phyloP scores from a whole-genome alignment of 2,888 invertebrate genomes.

The Silvanus unidentatus region DNA sequence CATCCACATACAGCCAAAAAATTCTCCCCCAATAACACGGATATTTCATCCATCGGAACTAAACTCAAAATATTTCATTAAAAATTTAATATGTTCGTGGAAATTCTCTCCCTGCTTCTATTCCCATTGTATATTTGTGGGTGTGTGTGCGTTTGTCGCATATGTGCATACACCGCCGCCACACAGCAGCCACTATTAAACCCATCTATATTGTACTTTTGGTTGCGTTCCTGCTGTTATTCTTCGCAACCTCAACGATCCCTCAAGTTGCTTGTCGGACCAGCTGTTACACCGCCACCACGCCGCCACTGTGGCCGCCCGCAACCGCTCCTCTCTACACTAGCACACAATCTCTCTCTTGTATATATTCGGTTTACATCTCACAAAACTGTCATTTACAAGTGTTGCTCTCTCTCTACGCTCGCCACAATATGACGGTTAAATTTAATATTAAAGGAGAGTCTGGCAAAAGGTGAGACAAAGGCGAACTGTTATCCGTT shows the following conservation, averaged over 20 bases:
- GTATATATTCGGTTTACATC: slow-evolving; percentile 22
- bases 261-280: slow-evolving; percentile 31
- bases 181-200: too few species aligned
- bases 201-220: too few species aligned
- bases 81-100: slow-evolving; percentile 23
- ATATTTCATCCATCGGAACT: neutral
- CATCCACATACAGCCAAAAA: neutral
- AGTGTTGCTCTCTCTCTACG: slow-evolving; percentile 30
- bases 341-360: slow-evolving; percentile 13
- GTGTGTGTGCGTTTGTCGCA: neutral
- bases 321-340: slow-evolving; percentile 14
- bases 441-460: neutral
- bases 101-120: neutral
- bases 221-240: slow-evolving; percentile 2
- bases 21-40: slow-evolving; percentile 1
- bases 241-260: slow-evolving; percentile 25
- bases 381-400: slow-evolving; percentile 26
- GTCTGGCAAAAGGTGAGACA: too few species aligned
- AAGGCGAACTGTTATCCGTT: too few species aligned
- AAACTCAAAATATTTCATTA: slow-evolving; percentile 20
- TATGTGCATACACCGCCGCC: slow-evolving; percentile 3
- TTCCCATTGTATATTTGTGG: too few species aligned
- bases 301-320: slow-evolving; percentile 15
- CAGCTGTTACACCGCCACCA: slow-evolving; percentile 28
- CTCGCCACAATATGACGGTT: slow-evolving; percentile 8